Base-by-base conservation (phyloP, 2,797 vertebrate species). In the Lycodopsis pacificus region DNA sequence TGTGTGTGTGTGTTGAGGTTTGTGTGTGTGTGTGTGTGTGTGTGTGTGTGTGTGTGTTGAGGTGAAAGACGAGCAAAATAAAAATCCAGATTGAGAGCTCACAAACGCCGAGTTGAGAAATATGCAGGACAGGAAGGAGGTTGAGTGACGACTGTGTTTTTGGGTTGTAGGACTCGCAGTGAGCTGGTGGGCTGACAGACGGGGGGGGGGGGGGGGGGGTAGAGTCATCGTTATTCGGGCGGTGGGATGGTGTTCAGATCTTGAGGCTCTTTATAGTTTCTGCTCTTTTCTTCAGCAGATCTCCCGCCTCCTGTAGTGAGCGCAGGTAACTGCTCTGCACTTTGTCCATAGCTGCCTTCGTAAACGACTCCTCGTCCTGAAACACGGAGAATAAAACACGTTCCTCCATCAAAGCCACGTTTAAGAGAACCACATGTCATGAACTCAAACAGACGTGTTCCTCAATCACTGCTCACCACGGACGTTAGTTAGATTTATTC, bases 321-420 rank as follows among this genome's bases (percentile, higher is more conserved):
- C 96, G 97, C 84, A 97, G 95, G 92, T 98, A 99, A 93, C 98
- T 99, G 95, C 93, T 97, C 93, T 98, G 97, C 79, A 99, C 96
- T 88, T 99, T 99, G 80, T 96, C 97, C 94, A 97, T 95, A 72
- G 96, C 97, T 83, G 95, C 94, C 94, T 96, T 96, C 85, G 95
- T 95, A 93, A 97, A 97, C 86, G 92, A 95, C 80, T 84, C 95
- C 90, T 98, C 97, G 83, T 96, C 97, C 98, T 99, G 79, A 27
- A 85, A 85, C 14, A 85, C 14, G 15, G 53, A 22, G 25, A 14
- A 7, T 7, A 44, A 15, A 46, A 20, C 46, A 40, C 3, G 7
- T 42, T 42, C 30, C 40, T 42, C 3, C 1, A 36, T 36, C 34
- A 36, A 36, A 36, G 8, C 8, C 8, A 38, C 11, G 36, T 38